Base-by-base conservation (phyloP, 2,888 invertebrate genomes). In the Tillus elongatus region DNA sequence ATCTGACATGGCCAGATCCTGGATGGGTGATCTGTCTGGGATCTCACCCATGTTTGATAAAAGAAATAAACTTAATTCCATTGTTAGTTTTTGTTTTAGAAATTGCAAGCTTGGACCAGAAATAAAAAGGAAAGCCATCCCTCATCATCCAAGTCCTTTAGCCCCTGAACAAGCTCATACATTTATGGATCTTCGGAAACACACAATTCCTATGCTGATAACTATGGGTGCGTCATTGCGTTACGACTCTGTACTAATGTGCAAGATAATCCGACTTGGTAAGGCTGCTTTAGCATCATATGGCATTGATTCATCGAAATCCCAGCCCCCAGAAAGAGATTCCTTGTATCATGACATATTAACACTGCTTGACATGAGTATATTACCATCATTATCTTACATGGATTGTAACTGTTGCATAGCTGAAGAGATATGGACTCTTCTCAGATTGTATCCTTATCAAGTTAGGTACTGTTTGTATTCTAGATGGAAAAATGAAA, bases 401-500 rank as follows among this genome's bases (percentile, higher is more conserved):
- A 76, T 95, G 71, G 90, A 92, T 47, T 86, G 87, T 52, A 97
- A 97, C 66, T 95, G 93, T 60, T 90, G 92, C 50, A 80, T 97
- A 64, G 87, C 95, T 2, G 96, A 98, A 64, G 95, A 97, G 65
- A 76, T 98, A 42, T 98, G 97, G 86, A 81, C 80, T 31, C 75
- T 97, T 33, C 66, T 93, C 11, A 86, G 86, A 59, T 68, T 82
- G 33, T 90, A 84, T 65, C 88, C 91, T 0, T 91, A 92, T 62
- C 85, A 90, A 51, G 78, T 77, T 67, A 74, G 84, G 66, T 83
- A 72, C 46, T 84, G 89, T 49, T 69, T 97, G 44, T 98, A 98
- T 63, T 85, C 88, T 0, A 79, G 91, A 35, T 99, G 97, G 98
- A 96, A 97, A 65, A 91, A 91, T 57, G 91, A 93, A 39, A 80